Evolutionary conservation across 35 echinoderm and acorn worm species (phyloP), one percentile per base, ranked within the genome.

Genomic region (Strongylocentrotus purpuratus): DNA sequence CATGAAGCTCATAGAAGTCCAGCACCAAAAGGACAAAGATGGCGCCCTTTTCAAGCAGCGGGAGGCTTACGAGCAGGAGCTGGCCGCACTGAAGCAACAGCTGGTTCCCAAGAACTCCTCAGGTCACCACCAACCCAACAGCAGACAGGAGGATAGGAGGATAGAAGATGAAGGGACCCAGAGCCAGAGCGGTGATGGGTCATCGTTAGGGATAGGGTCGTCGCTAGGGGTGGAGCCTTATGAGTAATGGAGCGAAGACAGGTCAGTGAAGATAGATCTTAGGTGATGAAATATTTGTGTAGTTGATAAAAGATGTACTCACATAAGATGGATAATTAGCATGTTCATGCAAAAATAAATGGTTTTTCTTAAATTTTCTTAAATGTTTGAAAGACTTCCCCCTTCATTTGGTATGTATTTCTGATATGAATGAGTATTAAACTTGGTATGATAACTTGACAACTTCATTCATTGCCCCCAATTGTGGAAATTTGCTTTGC

Each of bases 1-100:
- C 0, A 99, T 99, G 98, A 95, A 98, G 60, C 97, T 97, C 86
- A 85, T 99, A 33, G 98, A 99, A 88, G 91, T 92, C 9, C 98
- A 99, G 70, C 98, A 99, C 78, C 97, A 97, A 85, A 97, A 98
- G 85, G 98, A 99, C 95, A 99, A 99, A 95, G 97, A 99, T 91
- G 97, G 97, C 14, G 98, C 98, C 94, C 97, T 99, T 33, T 95
- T 95, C 71, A 96, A 97, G 52, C 98, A 99, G 88, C 46, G 95
- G 61, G 96, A 97, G 55, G 95, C 95, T 85, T 99, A 96, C 70
- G 98, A 99, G 91, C 95, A 93, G 89, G 97, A 99, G 50, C 92
- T 99, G 71, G 98, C 96, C 31, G 95, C 47, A n/a, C 92, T 99
- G 61, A 94, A 97, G 32, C 97, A 99, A 61, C 97, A 98, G 91